Evolutionary conservation across 2,113 vertebrate genomes (phyloP).

Genomic region (Trachemys scripta): DNA sequence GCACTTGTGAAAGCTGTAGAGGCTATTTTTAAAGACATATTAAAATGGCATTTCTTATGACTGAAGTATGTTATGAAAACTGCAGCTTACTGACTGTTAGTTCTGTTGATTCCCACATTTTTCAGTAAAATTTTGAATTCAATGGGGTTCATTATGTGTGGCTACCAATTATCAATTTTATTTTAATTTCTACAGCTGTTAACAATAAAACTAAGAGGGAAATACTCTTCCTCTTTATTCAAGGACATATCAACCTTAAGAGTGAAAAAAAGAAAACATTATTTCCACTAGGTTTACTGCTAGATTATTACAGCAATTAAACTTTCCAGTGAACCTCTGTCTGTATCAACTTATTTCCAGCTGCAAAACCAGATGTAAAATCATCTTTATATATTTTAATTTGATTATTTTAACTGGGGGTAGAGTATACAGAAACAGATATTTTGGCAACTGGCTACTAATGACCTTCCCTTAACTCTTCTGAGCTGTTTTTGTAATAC

Average conservation of each 20-base stretch:
- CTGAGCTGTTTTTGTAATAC: slow-evolving; percentile 37
- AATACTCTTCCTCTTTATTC: slow-evolving; percentile 47
- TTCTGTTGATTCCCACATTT: neutral
- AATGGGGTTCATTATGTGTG: slow-evolving; percentile 14
- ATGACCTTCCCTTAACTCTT: slow-evolving; percentile 41
- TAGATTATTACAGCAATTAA: slow-evolving; percentile 68
- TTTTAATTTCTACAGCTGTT: slow-evolving; percentile 48
- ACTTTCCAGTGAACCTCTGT: slow-evolving; percentile 48
- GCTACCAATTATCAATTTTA: slow-evolving; percentile 5
- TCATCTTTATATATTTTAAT: slow-evolving; percentile 49
- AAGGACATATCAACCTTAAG: slow-evolving; percentile 39
- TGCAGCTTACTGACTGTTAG: neutral
- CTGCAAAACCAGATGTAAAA: slow-evolving; percentile 68
- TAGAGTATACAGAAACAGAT: neutral
- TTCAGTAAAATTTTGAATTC: neutral
- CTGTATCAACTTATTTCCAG: slow-evolving; percentile 63
- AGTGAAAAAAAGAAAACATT: slow-evolving; percentile 28
- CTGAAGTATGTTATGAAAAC: slow-evolving; percentile 26
- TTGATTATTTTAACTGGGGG: slow-evolving; percentile 46
- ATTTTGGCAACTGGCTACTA: slow-evolving; percentile 58
- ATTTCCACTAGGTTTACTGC: slow-evolving; percentile 56
- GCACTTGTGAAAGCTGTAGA: slow-evolving; percentile 14
- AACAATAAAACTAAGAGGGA: slow-evolving; percentile 27
- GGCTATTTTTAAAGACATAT: slow-evolving; percentile 45
- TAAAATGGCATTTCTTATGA: slow-evolving; percentile 52